Evolutionary conservation across 2,888 invertebrate genomes (phyloP).

Genomic region (Ophioninae sp.): DNA sequence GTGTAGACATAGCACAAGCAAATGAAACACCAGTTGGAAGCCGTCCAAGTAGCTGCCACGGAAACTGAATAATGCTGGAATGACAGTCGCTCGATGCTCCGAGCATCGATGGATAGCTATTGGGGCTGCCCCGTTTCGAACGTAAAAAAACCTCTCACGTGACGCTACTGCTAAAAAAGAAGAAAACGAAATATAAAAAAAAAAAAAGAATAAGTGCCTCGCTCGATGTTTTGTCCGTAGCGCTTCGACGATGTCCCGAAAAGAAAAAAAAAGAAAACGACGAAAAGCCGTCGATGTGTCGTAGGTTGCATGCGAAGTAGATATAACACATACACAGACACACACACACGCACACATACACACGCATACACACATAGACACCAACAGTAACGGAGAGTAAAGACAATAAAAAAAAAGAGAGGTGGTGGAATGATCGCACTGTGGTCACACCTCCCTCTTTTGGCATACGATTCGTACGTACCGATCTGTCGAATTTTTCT

Average conservation of each 20-base stretch:
- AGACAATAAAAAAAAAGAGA: not conserved
- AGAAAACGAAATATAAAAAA: not conserved
- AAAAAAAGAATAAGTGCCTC: not conserved
- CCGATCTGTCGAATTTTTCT: conserved; percentile 6
- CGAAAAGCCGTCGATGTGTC: not conserved
- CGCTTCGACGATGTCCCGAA: not conserved
- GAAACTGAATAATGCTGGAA: conserved; percentile 58
- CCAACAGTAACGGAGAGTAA: too few species aligned
- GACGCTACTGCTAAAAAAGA: not conserved
- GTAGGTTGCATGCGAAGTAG: not conserved
- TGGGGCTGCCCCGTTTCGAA: not conserved
- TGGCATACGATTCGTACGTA: not conserved
- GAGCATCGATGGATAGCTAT: not conserved
- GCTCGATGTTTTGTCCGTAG: conserved; percentile 46
- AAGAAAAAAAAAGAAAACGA: not conserved
- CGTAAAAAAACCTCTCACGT: not conserved
- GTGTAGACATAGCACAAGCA: conserved; percentile 40
- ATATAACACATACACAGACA: not conserved
- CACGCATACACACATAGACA: not conserved
- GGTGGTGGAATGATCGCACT: not conserved
- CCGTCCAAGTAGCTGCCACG: conserved; percentile 60
- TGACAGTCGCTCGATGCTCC: conserved; percentile 30
- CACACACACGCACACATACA: not conserved
- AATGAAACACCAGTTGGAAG: conserved; percentile 55
- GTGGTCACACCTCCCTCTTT: conserved; percentile 9